Evolutionary conservation across 1,140 invertebrate genomes (phyloP), one percentile per base, ranked within the genome.

Genomic region (Grapholita molesta): DNA sequence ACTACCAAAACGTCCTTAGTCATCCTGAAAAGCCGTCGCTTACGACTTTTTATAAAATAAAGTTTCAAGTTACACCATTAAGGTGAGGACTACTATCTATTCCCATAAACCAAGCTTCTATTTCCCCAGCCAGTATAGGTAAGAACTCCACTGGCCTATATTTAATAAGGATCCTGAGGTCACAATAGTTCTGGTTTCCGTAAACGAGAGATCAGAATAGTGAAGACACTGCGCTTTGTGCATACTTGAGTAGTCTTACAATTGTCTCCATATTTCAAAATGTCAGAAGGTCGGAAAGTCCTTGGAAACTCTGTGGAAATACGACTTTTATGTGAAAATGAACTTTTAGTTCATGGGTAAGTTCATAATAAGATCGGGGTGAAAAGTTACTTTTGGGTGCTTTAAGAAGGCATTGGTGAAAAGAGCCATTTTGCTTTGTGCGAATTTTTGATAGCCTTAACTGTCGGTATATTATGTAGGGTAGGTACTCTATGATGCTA

Each of bases 221-320:
- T 1, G 1, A 6, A 5, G n/a, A 42, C 2, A n/a, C n/a, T 55
- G 55, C 7, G 55, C 28, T 30, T 61, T 61, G 55, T 61, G 28
- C 55, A 61, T 61, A 61, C 55, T 61, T 30, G 12, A 32, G 55
- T 28, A 61, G n/a, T n/a, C n/a, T 15, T 18, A 28, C n/a, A 61
- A 18, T 55, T 38, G 35, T 38, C 35, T 38, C n/a, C 35, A 38
- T 38, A 38, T 38, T 38, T n/a, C 15, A 38, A 12, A 3, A 3
- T 38, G n/a, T n/a, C n/a, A 38, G 15, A 38, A 38, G 15, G 35
- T 38, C n/a, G 8, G n/a, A 15, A 38, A n/a, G 12, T 3, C 35
- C 35, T 38, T 38, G n/a, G 4, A 38, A 38, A 38, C 12, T 38
- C 12, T 15, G 1, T 5, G 2, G 5, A 15, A 1, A 38, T n/a